These are phyloP conservation scores for Hyphantria cunea DNA, from an alignment of 1,140 invertebrate genomes.

Conservation along the genomic window DNA sequence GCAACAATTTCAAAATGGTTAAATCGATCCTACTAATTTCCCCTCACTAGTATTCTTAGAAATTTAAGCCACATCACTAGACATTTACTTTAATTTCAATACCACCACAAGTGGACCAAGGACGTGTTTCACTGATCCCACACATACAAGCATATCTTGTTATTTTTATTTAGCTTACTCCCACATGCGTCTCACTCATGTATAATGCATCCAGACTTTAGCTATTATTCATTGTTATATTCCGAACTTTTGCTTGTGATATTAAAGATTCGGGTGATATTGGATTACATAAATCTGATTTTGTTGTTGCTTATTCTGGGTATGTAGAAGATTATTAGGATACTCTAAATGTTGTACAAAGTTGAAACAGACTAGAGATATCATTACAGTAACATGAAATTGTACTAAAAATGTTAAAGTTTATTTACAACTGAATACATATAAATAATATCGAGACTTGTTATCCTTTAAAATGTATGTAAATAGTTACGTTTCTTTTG, in stretches of 20 bases:
- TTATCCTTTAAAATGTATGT: too few relatives aligned
- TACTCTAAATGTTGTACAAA: background rate
- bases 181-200: constrained; percentile 12
- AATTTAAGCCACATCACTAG: constrained; percentile 10
- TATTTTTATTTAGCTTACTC: constrained; percentile 20
- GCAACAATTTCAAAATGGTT: background rate
- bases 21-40: background rate
- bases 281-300: constrained; percentile 19
- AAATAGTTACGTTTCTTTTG: too few relatives aligned
- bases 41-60: background rate
- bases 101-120: constrained; percentile 57
- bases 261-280: constrained; percentile 22
- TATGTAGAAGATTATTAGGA: background rate
- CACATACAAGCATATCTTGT: constrained; percentile 3
- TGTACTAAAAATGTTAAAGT: background rate
- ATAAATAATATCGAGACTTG: too few relatives aligned
- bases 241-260: constrained; percentile 20
- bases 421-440: too few relatives aligned
- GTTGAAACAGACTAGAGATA: background rate
- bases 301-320: background rate
- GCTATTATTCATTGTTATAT: constrained; percentile 10
- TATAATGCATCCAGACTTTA: constrained; percentile 25
- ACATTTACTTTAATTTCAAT: constrained; percentile 49
- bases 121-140: constrained; percentile 35
- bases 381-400: background rate